Percentiles rank a stretch among this genome's conserved stretches.
Evolutionary conservation across 92 coral and sea anemone genomes (phyloP).

Genomic region (Epizoanthus scotinus): DNA sequence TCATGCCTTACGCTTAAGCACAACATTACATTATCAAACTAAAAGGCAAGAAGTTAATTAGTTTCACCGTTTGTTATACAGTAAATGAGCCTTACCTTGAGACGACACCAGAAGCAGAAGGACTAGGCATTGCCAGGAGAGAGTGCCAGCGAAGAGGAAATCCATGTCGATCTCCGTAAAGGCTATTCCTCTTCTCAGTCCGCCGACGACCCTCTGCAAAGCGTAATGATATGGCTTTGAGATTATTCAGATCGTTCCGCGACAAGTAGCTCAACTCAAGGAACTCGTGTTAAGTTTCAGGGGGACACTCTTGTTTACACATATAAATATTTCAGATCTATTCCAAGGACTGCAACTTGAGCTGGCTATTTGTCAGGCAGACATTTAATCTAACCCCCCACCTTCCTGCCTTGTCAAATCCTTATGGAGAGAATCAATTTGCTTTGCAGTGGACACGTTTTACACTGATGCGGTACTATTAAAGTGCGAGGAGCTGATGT

Average conservation of each 20-base stretch:
- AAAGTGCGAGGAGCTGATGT: too few species aligned
- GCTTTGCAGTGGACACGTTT: background rate
- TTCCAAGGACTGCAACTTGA: slow-evolving; percentile 35
- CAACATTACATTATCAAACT: slow-evolving; percentile 5
- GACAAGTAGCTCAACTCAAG: slow-evolving; percentile 11
- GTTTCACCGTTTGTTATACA: background rate
- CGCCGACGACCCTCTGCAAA: slow-evolving; percentile 36
- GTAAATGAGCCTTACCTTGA: slow-evolving; percentile 21
- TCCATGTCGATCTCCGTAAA: background rate
- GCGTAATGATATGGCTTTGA: background rate
- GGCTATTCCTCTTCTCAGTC: slow-evolving; percentile 7
- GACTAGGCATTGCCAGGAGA: slow-evolving; percentile 13
- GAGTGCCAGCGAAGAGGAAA: background rate
- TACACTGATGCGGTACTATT: background rate
- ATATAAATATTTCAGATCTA: background rate
- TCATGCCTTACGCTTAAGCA: too few species aligned
- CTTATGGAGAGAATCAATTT: background rate
- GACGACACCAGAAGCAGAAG: slow-evolving; percentile 17
- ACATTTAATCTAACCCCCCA: slow-evolving; percentile 22
- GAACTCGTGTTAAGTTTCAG: slow-evolving; percentile 39
- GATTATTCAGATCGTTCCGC: slow-evolving; percentile 6
- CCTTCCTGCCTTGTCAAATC: background rate
- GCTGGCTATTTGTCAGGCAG: slow-evolving; percentile 23
- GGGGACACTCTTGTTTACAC: slow-evolving; percentile 16
- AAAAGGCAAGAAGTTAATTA: too few species aligned